These are phyloP conservation scores for Drosophila elegans DNA, from an alignment of 1,140 invertebrate genomes.

Conservation along the genomic window DNA sequence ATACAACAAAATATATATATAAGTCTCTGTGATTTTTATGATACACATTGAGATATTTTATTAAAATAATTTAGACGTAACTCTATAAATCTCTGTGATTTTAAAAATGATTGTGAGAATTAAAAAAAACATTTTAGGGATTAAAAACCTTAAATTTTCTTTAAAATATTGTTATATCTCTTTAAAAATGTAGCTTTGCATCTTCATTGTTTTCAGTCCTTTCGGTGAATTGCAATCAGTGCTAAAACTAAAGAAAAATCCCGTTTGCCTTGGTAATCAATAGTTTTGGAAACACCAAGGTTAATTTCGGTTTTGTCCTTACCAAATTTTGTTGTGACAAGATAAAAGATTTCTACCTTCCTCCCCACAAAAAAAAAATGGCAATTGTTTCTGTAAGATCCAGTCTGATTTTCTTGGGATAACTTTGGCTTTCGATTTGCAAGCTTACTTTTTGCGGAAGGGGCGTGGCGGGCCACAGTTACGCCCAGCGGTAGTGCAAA, in stretches of 20 bases:
- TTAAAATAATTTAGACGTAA: too few species aligned
- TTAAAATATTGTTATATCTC: too few species aligned
- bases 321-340: not conserved
- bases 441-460: not conserved
- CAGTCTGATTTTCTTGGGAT: slow-evolving; percentile 28
- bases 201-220: not conserved
- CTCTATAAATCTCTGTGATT: too few species aligned
- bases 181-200: too few species aligned
- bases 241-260: not conserved
- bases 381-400: slow-evolving; percentile 14
- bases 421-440: slow-evolving; percentile 19
- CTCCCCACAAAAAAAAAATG: not conserved
- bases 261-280: not conserved
- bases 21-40: too few species aligned
- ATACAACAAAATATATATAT: too few species aligned
- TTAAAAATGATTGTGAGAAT: too few species aligned
- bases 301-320: not conserved
- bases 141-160: too few species aligned
- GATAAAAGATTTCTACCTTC: not conserved
- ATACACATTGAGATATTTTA: too few species aligned
- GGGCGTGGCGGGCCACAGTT: slow-evolving; percentile 28
- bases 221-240: not conserved
- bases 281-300: not conserved
- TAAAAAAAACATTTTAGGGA: too few species aligned
- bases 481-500: slow-evolving; percentile 10